Base-by-base conservation (phyloP, 2,888 invertebrate genomes). In the Lysandra coridon region DNA sequence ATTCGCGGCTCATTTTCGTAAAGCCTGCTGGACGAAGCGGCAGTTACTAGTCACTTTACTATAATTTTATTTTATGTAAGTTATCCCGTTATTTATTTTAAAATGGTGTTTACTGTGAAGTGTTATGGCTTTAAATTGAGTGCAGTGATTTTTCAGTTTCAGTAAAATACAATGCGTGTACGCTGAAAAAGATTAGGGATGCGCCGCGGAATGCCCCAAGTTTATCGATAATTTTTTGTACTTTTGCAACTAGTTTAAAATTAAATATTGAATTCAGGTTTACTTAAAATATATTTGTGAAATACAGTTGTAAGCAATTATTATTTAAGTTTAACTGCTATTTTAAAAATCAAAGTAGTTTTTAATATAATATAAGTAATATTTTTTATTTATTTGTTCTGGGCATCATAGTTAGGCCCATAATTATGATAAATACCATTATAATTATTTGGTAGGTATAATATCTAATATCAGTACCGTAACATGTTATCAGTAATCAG, bases 161-260 rank as follows among this genome's bases (percentile, higher is more conserved):
- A 30, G 30, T 53, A 75, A 75, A n/a, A 49, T 57, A 76, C n/a
- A 33, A 33, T 57, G 44, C 74, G 73, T 17, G 33, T 33, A 80
- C 78, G 78, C 98, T 98, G 88, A 97, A 97, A 87, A 98, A 98
- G 89, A 98, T 98, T 98, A 69, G 69, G 69, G 33, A 69, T 33
- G 69, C 14, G 69, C 69, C 33, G 23, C 64, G 69, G 69, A 37
- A 69, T 69, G 14, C 33, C 17, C 14, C 33, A 69, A 69, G 37
- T 69, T 69, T 69, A 69, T 69, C 64, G 64, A 64, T 64, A 64
- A 2, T 10, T 30, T 64, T 64, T 64, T 64, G 7, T 10, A 49
- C 2, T 49, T 49, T 49, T 12, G 10, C 10, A 10, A 49, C 49
- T 12, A 49, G 49, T 10, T 49, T 49, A 49, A 49, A 62, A 62